phyloP scores from a whole-genome alignment of 2,888 invertebrate genomes.

The Hypomecis atomaria region DNA sequence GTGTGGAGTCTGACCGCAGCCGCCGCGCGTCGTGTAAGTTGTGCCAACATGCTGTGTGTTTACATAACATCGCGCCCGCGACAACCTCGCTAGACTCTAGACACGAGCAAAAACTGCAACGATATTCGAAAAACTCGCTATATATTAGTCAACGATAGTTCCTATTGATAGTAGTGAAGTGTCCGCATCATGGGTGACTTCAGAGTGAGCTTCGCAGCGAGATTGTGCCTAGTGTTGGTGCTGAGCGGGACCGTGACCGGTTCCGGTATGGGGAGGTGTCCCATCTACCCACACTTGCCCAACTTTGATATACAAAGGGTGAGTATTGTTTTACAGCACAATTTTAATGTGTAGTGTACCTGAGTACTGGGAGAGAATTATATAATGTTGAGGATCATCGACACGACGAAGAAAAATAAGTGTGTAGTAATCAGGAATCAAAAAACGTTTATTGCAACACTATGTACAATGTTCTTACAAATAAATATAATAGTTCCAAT shows the following conservation, averaged over 20 bases:
- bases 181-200: constrained; percentile 68
- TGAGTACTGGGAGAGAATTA: too few relatives aligned
- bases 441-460: too few relatives aligned
- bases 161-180: constrained; percentile 30
- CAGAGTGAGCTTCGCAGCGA: constrained; percentile 53
- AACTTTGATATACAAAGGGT: constrained; percentile 88
- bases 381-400: too few relatives aligned
- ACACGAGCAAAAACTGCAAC: constrained; percentile 24
- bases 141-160: constrained; percentile 30
- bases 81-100: constrained; percentile 13
- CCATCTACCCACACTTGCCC: constrained; percentile 86
- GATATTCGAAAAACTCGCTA: constrained; percentile 8
- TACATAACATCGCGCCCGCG: constrained; percentile 44
- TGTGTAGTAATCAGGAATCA: too few relatives aligned
- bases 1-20: constrained; percentile 33
- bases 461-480: too few relatives aligned
- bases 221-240: constrained; percentile 54
- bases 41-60: constrained; percentile 38
- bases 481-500: too few relatives aligned
- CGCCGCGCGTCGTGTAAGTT: constrained; percentile 37
- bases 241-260: constrained; percentile 50
- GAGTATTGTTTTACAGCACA: constrained; percentile 56
- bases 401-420: too few relatives aligned
- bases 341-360: too few relatives aligned
- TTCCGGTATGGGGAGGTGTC: constrained; percentile 88